Evolutionary conservation across 2,888 invertebrate genomes (phyloP).

Genomic region (Cheilosia scutellata): DNA sequence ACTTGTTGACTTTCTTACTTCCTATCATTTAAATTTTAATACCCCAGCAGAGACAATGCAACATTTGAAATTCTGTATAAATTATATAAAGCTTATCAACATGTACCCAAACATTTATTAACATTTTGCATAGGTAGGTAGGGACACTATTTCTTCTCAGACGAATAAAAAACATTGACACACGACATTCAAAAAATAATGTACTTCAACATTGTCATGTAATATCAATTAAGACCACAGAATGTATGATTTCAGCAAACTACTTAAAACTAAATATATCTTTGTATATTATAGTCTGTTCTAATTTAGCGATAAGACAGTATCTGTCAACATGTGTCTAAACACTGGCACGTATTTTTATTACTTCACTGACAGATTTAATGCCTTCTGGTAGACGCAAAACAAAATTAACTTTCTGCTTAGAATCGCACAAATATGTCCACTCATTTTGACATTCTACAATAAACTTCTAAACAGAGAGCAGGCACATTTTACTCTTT

Average conservation of each 20-base stretch:
- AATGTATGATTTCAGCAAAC: too few relatives aligned
- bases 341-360: slow-evolving; percentile 70
- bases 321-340: slow-evolving; percentile 69
- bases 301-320: slow-evolving; percentile 39
- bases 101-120: slow-evolving; percentile 4
- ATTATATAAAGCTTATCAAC: background rate
- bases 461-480: slow-evolving; percentile 41
- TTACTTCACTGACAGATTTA: slow-evolving; percentile 68
- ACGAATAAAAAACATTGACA: too few relatives aligned
- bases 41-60: too few relatives aligned
- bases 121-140: too few relatives aligned
- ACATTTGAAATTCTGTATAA: background rate
- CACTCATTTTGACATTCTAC: slow-evolving; percentile 68
- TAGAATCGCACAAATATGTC: slow-evolving; percentile 41
- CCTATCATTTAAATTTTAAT: too few relatives aligned
- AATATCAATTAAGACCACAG: too few relatives aligned
- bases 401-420: slow-evolving; percentile 62
- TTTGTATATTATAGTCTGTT: background rate
- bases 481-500: slow-evolving; percentile 17
- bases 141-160: too few relatives aligned
- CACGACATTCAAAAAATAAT: background rate
- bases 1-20: too few relatives aligned
- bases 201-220: background rate
- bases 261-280: background rate
- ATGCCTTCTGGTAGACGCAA: slow-evolving; percentile 37